Evolutionary conservation across 2,113 vertebrate genomes (phyloP), one percentile per base, ranked within the genome.

Genomic region (Sciurus niger): DNA sequence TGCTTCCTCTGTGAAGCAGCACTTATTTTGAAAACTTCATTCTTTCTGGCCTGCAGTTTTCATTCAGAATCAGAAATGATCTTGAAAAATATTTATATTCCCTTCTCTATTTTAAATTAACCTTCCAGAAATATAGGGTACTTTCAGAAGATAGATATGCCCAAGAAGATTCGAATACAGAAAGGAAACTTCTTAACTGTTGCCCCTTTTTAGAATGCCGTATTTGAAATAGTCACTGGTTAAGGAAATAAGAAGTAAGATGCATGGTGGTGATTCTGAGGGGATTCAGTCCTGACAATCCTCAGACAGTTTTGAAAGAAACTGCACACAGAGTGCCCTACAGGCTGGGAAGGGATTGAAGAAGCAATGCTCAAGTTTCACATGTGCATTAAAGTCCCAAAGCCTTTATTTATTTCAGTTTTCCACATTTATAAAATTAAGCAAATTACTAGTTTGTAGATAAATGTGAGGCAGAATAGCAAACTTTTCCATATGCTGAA

Each of bases 341-440:
- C 30, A 2, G 12, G n/a, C 8, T 65, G 28, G 0, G 2, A 24
- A 65, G 34, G 3, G 2, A 3, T 40, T 32, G 63, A 34, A 0
- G 34, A 67, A 82, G 9, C 34, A 14, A 18, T 4, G 0, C 30
- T 14, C n/a, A 58, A 9, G 12, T 77, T 73, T 82, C 14, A 48
- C 11, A 8, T 34, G 0, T 43, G 8, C 11, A 48, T 6, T 63
- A 82, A 76, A 94, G 4, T 10, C 8, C 22, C 1, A 74, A 30
- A 5, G 53, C 24, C 13, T 79, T 84, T 25, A 53, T 77, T 91
- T n/a, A 63, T 28, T 46, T 90, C 8, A 73, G 4, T 20, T 63
- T 90, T 88, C 73, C 18, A 65, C 60, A 68, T 78, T 95, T 95
- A 48, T 74, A 83, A 70, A 93, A 79, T 76, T 55, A 78, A 79